phyloP scores from a whole-genome alignment of 2,888 invertebrate genomes.

The Tineola bisselliella region DNA sequence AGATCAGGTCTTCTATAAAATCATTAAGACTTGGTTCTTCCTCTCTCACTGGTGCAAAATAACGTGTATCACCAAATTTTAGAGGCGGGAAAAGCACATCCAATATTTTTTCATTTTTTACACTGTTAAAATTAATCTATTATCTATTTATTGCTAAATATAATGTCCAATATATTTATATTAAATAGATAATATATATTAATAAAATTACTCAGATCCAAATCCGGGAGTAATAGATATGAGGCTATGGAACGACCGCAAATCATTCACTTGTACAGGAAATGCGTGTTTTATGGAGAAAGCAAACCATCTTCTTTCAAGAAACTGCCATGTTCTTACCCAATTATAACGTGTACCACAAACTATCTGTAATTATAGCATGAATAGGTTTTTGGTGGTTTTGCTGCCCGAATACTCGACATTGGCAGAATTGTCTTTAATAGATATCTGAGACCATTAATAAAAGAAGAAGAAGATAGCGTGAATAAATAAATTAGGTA shows the following conservation, averaged over 20 bases:
- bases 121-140: slow-evolving; percentile 24
- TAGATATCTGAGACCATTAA: too few species aligned
- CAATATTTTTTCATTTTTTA: slow-evolving; percentile 34
- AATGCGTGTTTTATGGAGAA: slow-evolving; percentile 46
- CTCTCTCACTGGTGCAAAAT: slow-evolving; percentile 38
- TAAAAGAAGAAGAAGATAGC: too few species aligned
- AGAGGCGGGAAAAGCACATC: slow-evolving; percentile 39
- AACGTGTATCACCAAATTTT: slow-evolving; percentile 37
- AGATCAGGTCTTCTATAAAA: slow-evolving; percentile 33
- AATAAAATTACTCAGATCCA: slow-evolving; percentile 29
- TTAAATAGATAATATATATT: too few species aligned
- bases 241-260: slow-evolving; percentile 27
- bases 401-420: too few species aligned
- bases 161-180: too few species aligned
- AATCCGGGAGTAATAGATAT: slow-evolving; percentile 28
- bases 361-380: slow-evolving; percentile 30
- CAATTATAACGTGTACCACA: slow-evolving; percentile 36
- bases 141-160: too few species aligned
- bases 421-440: too few species aligned
- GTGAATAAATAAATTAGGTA: too few species aligned
- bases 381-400: too few species aligned
- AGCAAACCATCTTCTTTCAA: slow-evolving; percentile 44
- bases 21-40: slow-evolving; percentile 22
- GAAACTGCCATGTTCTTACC: slow-evolving; percentile 50
- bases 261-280: slow-evolving; percentile 38